Conservation (phyloP, 2,797 vertebrate species). For the Lutjanus campechanus region DNA sequence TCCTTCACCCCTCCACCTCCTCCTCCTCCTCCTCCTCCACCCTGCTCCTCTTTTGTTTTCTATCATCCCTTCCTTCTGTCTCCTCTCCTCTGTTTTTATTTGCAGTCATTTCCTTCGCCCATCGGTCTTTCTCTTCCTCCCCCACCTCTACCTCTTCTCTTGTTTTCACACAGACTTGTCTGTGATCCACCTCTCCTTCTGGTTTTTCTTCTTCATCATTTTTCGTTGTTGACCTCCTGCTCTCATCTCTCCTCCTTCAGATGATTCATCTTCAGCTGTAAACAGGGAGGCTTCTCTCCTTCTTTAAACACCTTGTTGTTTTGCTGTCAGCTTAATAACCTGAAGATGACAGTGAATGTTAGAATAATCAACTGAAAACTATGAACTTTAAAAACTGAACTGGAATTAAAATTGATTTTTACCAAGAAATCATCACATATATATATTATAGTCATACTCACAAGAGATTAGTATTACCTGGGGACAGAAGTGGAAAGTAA, state of each 20-base stretch:
- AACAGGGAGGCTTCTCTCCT: not conserved
- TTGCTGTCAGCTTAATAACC: not conserved
- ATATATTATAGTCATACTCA: not conserved
- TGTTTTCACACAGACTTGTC: not conserved
- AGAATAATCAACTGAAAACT: not conserved
- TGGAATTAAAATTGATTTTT: not conserved
- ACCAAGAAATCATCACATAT: too few species aligned
- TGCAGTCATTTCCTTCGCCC: not conserved
- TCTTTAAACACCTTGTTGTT: slow-evolving; percentile 13
- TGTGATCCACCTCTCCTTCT: not conserved
- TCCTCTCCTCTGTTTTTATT: not conserved
- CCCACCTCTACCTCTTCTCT: not conserved
- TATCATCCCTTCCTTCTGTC: slow-evolving; percentile 6
- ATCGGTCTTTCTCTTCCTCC: not conserved
- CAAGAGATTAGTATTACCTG: too few species aligned
- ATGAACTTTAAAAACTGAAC: not conserved
- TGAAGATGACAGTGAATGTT: not conserved
- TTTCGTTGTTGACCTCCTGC: not conserved
- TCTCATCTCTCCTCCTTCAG: slow-evolving; percentile 1
- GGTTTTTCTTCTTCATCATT: slow-evolving; percentile 12
- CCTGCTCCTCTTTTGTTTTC: slow-evolving; percentile 1
- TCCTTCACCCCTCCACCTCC: slow-evolving; percentile 13
- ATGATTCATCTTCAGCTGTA: slow-evolving; percentile 14
- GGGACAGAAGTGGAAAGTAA: too few species aligned
- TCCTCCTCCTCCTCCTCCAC: not conserved